Evolutionary conservation across 2,113 vertebrate species (phyloP).

Genomic region (Oxyruncus cristatus): DNA sequence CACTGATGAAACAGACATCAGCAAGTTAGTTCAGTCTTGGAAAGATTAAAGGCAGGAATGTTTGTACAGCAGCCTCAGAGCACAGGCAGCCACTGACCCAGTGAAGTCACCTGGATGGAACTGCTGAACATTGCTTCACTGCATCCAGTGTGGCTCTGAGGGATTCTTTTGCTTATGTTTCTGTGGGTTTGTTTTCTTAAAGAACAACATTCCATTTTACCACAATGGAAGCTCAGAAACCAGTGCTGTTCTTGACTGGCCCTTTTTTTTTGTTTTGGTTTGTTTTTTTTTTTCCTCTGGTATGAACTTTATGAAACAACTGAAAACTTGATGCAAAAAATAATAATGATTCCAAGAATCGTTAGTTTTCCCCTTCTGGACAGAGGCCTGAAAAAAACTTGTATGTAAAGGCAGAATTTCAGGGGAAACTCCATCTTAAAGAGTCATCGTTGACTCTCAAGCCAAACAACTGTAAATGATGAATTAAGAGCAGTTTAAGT

Average conservation of each 20-base stretch:
- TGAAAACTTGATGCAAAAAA: not conserved
- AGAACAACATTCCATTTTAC: not conserved
- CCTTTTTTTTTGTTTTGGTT: too few relatives aligned
- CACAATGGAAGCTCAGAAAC: not conserved
- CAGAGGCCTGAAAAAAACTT: constrained; percentile 15
- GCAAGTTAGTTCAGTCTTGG: not conserved
- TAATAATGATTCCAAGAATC: not conserved
- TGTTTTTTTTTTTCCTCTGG: too few relatives aligned
- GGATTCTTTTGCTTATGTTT: constrained; percentile 8
- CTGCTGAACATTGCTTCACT: not conserved
- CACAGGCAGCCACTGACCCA: not conserved
- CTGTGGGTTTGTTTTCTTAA: not conserved
- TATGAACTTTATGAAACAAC: too few relatives aligned
- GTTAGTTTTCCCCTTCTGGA: not conserved
- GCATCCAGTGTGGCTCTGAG: not conserved
- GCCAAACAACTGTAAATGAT: constrained; percentile 11
- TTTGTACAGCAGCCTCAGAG: not conserved
- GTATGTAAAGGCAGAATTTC: constrained; percentile 31
- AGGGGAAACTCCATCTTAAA: constrained; percentile 38
- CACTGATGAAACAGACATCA: not conserved
- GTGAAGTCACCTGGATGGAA: constrained; percentile 24
- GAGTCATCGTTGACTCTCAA: not conserved
- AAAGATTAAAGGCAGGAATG: not conserved
- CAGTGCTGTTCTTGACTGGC: not conserved
- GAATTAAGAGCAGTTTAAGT: not conserved